Conservation (phyloP, 2,797 vertebrate genomes). For the Gallirallus australis region DNA sequence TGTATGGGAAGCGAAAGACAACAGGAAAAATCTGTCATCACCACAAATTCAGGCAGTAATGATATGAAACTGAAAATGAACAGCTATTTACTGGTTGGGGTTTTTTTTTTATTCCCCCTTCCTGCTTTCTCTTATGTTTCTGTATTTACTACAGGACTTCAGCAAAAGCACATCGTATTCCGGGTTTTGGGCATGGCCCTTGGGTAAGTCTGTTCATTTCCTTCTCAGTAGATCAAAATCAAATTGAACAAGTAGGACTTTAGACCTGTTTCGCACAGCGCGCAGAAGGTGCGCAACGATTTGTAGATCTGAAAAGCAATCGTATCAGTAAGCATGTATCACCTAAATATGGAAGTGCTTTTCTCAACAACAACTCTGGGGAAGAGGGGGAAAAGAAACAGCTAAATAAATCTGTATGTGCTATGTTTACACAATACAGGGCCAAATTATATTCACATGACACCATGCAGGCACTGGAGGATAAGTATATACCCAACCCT, state of each 20-base stretch:
- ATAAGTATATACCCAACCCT: not conserved
- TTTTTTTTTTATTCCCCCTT: not conserved
- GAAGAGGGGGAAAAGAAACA: too few relatives aligned
- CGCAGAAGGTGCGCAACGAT: not conserved
- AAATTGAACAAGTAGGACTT: not conserved
- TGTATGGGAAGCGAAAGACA: not conserved
- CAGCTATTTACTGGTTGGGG: not conserved
- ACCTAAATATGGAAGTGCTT: fast-evolving
- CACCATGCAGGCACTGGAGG: not conserved
- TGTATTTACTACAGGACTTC: not conserved
- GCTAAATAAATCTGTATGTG: not conserved
- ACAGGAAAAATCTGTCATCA: not conserved
- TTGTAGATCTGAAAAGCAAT: not conserved
- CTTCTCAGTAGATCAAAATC: not conserved
- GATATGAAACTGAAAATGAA: not conserved
- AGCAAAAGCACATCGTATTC: not conserved
- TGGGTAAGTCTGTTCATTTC: not conserved
- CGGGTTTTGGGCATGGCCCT: not conserved
- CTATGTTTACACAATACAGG: not conserved
- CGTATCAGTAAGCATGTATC: not conserved
- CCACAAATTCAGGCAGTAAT: not conserved
- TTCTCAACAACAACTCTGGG: not conserved
- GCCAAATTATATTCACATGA: not conserved
- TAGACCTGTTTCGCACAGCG: not conserved
- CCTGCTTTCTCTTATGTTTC: not conserved